Conservation (phyloP, 2,888 invertebrate species). For the Sepioteuthis lessoniana region DNA sequence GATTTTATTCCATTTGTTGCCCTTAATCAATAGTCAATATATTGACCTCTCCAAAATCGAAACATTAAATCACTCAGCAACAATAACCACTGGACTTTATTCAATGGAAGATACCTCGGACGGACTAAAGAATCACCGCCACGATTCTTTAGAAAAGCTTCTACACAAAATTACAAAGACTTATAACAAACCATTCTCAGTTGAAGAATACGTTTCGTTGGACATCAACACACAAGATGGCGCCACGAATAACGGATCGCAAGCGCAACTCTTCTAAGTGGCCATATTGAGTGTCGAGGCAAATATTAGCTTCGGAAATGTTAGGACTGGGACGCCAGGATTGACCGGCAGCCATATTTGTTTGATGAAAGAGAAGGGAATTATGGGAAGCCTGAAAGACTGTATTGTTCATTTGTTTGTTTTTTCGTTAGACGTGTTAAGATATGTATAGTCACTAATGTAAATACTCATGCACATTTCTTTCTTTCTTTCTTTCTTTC, state of each 20-base stretch:
- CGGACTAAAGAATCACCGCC: neutral
- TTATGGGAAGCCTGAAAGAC: neutral
- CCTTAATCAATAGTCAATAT: neutral
- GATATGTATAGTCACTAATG: neutral
- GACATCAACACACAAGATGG: neutral
- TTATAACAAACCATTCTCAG: neutral
- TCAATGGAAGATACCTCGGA: neutral
- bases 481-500: too few species aligned
- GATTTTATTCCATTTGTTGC: neutral
- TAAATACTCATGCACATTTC: neutral
- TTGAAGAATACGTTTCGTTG: neutral
- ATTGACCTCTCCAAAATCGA: neutral
- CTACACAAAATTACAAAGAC: neutral
- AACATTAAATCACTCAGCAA: neutral
- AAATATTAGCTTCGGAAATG: conserved; percentile 21
- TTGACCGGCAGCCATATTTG: neutral
- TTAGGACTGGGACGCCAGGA: neutral
- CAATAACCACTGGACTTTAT: neutral
- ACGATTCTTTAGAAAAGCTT: neutral
- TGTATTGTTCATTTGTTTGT: neutral
- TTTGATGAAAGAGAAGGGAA: neutral
- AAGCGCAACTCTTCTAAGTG: neutral
- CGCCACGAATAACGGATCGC: neutral
- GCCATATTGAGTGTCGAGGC: neutral
- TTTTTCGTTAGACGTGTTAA: neutral